A percentile compares a stretch with the other conserved stretches of the same genome.
phyloP scores from a whole-genome alignment of 2,113 vertebrate genomes.

The Phrynocephalus versicolor region DNA sequence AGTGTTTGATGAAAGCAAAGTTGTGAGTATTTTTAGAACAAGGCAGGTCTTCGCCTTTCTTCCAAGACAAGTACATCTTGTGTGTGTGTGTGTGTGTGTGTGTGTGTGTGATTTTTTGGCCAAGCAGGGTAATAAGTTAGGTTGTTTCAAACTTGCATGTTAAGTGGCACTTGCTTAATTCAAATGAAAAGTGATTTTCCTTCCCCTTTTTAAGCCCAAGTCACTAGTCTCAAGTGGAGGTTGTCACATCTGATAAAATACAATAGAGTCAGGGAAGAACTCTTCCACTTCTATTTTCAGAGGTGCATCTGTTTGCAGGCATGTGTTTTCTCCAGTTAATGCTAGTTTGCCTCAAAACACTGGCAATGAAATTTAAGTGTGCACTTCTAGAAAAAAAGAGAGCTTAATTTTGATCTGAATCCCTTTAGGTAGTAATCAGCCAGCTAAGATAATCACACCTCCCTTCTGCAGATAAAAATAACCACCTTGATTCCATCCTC shows the following conservation, averaged over 20 bases:
- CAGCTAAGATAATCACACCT: constrained; percentile 68
- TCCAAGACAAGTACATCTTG: background rate
- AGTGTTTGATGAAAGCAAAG: background rate
- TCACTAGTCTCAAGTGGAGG: constrained; percentile 58
- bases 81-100: too few species aligned
- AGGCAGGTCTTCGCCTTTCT: background rate
- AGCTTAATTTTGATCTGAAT: constrained; percentile 76
- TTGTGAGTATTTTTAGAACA: background rate
- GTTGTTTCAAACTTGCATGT: constrained; percentile 37
- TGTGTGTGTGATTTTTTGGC: too few species aligned
- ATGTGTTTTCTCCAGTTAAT: constrained; percentile 57
- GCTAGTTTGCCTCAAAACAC: constrained; percentile 59
- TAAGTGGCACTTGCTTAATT: constrained; percentile 57
- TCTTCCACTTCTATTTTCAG: constrained; percentile 65
- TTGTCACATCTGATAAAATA: constrained; percentile 69
- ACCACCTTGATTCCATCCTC: constrained; percentile 57
- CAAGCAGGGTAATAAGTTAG: constrained; percentile 53
- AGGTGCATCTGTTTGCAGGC: constrained; percentile 67
- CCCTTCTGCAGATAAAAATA: constrained; percentile 70
- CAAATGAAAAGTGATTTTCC: constrained; percentile 44
- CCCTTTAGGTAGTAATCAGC: constrained; percentile 76
- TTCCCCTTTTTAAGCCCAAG: constrained; percentile 42
- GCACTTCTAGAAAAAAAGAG: constrained; percentile 71
- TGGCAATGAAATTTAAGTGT: constrained; percentile 74
- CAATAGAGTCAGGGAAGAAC: constrained; percentile 61